phyloP scores from a whole-genome alignment of 2,797 vertebrate genomes.

The Girardinus metallicus region DNA sequence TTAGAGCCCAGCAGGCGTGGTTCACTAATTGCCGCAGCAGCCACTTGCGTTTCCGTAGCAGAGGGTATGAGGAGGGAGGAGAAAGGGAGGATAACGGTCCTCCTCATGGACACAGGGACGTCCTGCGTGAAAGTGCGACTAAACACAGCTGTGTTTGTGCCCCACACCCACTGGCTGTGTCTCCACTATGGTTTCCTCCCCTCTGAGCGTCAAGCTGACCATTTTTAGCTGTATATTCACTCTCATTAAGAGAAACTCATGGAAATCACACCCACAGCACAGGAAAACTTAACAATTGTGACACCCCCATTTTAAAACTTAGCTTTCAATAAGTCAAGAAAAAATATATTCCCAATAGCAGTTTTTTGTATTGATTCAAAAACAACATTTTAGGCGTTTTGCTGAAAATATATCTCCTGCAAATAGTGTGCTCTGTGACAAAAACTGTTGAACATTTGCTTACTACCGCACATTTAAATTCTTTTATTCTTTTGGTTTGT shows the following conservation, averaged over 20 bases:
- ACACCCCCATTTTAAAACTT: not conserved
- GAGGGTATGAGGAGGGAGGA: not conserved
- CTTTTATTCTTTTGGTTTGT: not conserved
- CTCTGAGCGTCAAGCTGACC: constrained; percentile 1
- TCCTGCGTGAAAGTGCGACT: constrained; percentile 60
- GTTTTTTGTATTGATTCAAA: not conserved
- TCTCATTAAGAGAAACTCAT: not conserved
- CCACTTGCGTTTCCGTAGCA: constrained; percentile 37
- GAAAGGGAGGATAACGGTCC: constrained; percentile 40
- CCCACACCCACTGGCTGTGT: constrained; percentile 29
- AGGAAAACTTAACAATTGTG: not conserved
- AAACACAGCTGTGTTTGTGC: constrained; percentile 74
- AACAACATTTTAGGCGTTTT: not conserved
- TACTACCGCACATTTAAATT: not conserved
- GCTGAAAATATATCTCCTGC: not conserved
- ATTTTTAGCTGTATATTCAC: constrained; percentile 17
- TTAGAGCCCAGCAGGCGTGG: constrained; percentile 64
- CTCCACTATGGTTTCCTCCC: constrained; percentile 50
- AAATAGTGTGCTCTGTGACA: not conserved
- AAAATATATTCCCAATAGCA: not conserved
- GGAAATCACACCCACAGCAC: not conserved
- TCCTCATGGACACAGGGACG: constrained; percentile 54
- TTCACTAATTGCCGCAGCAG: constrained; percentile 66
- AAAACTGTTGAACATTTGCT: not conserved
- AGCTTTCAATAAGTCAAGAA: not conserved